These are phyloP conservation scores for Thripadectes ignobilis DNA, from an alignment of 2,797 vertebrate genomes.

Conservation along the genomic window DNA sequence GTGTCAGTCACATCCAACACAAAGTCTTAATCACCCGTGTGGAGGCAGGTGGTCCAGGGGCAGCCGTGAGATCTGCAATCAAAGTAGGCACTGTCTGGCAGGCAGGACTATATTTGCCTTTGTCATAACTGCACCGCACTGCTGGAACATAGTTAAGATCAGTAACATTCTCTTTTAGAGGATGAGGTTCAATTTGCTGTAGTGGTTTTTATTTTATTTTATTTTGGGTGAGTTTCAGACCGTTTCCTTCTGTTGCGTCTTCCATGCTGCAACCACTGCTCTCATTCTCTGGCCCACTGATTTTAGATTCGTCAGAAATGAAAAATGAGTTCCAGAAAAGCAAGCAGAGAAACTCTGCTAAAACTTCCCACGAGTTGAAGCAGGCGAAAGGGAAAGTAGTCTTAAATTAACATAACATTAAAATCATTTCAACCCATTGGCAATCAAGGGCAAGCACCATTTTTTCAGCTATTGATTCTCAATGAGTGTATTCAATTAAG, in stretches of 20 bases:
- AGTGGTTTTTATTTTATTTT: neutral
- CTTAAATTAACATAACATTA: neutral
- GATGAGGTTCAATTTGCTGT: neutral
- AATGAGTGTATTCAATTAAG: neutral
- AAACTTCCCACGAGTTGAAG: neutral
- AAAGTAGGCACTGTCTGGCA: neutral
- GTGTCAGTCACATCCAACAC: neutral
- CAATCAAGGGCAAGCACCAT: neutral
- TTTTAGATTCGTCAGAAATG: neutral
- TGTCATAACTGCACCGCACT: neutral
- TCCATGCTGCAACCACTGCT: neutral
- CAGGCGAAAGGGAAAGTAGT: neutral
- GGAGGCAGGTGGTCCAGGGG: neutral
- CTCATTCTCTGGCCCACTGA: neutral
- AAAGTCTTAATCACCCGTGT: rapidly evolving
- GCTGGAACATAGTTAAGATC: neutral
- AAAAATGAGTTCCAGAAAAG: neutral
- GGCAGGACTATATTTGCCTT: neutral
- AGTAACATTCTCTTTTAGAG: neutral
- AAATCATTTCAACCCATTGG: neutral
- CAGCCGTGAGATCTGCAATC: neutral
- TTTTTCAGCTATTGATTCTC: neutral
- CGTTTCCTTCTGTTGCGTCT: neutral
- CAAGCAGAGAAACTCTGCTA: neutral
- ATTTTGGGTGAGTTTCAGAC: neutral